phyloP scores from a whole-genome alignment of 2,797 vertebrate species.

The Percopsis omiscomaycus region DNA sequence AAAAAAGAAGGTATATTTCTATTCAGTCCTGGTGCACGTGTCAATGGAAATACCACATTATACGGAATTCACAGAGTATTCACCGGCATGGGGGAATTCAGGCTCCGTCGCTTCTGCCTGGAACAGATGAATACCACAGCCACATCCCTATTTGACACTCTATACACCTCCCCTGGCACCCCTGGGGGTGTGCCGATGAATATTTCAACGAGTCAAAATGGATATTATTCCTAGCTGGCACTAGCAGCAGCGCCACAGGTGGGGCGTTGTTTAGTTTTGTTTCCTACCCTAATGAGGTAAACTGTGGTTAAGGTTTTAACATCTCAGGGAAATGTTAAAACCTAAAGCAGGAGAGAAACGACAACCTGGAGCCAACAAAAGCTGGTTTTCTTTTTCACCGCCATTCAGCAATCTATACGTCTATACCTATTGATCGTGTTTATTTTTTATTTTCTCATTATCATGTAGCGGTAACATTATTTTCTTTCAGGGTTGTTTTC shows the following conservation, averaged over 20 bases:
- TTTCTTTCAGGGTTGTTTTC: no score
- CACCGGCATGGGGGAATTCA: conserved; percentile 23
- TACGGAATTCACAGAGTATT: conserved; percentile 17
- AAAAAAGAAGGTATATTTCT: no score
- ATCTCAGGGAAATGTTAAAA: no score
- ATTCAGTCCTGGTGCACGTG: no score
- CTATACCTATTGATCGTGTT: no score
- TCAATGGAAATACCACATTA: not conserved
- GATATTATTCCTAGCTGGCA: conserved; percentile 68
- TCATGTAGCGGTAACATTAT: no score
- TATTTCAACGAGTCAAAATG: conserved; percentile 76
- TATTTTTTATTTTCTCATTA: no score
- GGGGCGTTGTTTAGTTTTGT: conserved; percentile 34
- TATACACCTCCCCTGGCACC: conserved; percentile 51
- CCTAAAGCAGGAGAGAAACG: no score
- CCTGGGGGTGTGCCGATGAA: conserved; percentile 67
- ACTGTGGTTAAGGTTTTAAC: no score
- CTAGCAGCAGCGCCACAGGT: conserved; percentile 57
- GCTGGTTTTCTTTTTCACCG: no score
- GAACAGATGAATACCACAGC: conserved; percentile 45
- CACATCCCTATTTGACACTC: conserved; percentile 57
- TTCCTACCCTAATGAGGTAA: conserved; percentile 8
- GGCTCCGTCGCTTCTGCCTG: conserved; percentile 28
- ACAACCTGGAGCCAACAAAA: no score
- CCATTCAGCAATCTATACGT: no score